Evolutionary conservation across 2,113 vertebrate species (phyloP).

Genomic region (Hippocampus guttulatus): DNA sequence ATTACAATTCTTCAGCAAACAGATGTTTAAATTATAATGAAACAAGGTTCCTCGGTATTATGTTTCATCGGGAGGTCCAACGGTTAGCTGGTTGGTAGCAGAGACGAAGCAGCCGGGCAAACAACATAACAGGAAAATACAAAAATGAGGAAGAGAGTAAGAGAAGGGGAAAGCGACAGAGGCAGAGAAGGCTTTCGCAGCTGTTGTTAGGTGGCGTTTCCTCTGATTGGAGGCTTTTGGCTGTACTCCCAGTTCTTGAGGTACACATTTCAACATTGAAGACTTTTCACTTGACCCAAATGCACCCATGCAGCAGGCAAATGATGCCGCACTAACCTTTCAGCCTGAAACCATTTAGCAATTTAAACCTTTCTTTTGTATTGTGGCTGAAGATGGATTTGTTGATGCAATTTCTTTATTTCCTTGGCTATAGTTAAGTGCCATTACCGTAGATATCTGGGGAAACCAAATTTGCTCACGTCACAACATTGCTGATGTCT

Average conservation of each 20-base stretch:
- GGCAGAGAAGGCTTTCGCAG: conserved; percentile 51
- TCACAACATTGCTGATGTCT: conserved; percentile 46
- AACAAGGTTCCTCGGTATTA: conserved; percentile 31
- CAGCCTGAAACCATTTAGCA: background rate
- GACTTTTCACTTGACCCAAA: background rate
- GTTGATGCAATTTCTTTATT: background rate
- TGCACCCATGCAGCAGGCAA: conserved; percentile 1
- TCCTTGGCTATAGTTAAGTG: background rate
- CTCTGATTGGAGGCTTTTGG: conserved; percentile 63
- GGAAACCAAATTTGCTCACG: background rate
- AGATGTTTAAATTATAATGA: conserved; percentile 7
- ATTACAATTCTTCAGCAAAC: background rate
- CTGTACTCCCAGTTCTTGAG: conserved; percentile 69
- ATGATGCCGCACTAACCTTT: background rate
- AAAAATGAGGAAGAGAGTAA: conserved; percentile 60
- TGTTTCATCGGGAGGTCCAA: conserved; percentile 38
- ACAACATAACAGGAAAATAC: conserved; percentile 65
- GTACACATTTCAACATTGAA: conserved; percentile 35
- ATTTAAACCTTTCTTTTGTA: background rate
- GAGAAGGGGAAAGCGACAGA: conserved; percentile 24
- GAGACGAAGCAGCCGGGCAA: conserved; percentile 28
- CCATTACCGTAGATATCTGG: background rate
- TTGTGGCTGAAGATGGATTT: background rate
- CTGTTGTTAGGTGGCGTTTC: conserved; percentile 66
- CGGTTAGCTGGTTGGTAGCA: conserved; percentile 31